phyloP scores from a whole-genome alignment of 2,113 vertebrate genomes.

The Campylorhamphus procurvoides region DNA sequence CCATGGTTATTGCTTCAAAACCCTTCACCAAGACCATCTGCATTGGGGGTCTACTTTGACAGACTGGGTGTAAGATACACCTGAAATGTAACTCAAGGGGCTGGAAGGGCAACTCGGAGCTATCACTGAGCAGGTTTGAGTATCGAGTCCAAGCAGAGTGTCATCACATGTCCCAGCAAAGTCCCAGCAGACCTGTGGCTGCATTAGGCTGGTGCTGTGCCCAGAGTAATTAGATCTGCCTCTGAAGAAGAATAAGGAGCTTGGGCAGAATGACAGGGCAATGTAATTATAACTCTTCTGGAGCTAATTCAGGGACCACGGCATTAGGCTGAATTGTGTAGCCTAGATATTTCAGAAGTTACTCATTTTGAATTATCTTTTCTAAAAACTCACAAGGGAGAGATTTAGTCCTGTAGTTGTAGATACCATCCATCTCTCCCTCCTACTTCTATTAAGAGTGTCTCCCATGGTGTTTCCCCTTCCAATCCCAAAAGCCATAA shows the following conservation, averaged over 20 bases:
- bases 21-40: not conserved
- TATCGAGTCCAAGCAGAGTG: not conserved
- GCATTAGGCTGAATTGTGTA: not conserved
- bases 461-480: not conserved
- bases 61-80: not conserved
- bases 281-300: not conserved
- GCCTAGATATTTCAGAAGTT: not conserved
- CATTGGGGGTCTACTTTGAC: not conserved
- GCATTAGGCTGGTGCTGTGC: not conserved
- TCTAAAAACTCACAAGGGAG: not conserved
- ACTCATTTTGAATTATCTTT: not conserved
- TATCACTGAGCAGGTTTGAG: not conserved
- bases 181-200: not conserved
- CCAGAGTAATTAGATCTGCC: conserved; percentile 4
- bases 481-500: not conserved
- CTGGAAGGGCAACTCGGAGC: not conserved
- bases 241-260: not conserved
- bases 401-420: not conserved
- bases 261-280: not conserved
- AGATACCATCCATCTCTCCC: not conserved
- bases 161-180: accelerated
- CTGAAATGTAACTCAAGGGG: not conserved
- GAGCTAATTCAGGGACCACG: not conserved
- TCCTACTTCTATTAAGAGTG: not conserved
- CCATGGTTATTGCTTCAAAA: not conserved